Percentiles rank a stretch among this genome's conserved stretches.
These are phyloP conservation scores for Siphlonurus alternatus DNA, from an alignment of 2,888 invertebrate genomes.

Conservation along the genomic window DNA sequence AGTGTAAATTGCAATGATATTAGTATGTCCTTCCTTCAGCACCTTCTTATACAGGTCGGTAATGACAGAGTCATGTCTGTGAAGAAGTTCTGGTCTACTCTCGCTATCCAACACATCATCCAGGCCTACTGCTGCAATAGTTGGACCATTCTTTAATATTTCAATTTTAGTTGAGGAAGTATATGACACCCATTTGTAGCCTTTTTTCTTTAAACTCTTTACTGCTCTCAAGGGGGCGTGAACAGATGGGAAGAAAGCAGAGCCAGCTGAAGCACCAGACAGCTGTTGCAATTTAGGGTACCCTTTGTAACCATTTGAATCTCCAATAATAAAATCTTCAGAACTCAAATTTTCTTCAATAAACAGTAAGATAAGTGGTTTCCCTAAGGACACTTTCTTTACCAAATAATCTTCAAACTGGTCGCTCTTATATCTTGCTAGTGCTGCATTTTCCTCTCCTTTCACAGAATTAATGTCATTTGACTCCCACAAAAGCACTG, in stretches of 20 bases:
- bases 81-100: constrained; percentile 30
- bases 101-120: constrained; percentile 25
- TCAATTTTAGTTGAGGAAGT: constrained; percentile 6
- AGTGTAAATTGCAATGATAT: constrained; percentile 40
- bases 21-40: constrained; percentile 26
- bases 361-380: neutral
- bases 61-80: constrained; percentile 24
- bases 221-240: constrained; percentile 14
- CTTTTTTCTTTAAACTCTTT: constrained; percentile 17
- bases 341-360: neutral
- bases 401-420: neutral
- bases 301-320: neutral
- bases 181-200: constrained; percentile 12
- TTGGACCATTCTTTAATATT: neutral
- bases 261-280: constrained; percentile 5
- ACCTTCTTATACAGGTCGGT: constrained; percentile 30
- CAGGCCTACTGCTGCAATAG: constrained; percentile 8
- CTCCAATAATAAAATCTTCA: neutral
- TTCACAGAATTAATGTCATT: neutral
- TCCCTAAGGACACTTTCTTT: neutral
- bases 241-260: constrained; percentile 12
- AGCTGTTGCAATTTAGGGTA: neutral
- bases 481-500: neutral
- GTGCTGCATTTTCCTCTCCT: neutral
- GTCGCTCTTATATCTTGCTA: neutral